These are phyloP conservation scores for Chloroclysta siterata DNA, from an alignment of 2,888 invertebrate genomes.

Conservation along the genomic window DNA sequence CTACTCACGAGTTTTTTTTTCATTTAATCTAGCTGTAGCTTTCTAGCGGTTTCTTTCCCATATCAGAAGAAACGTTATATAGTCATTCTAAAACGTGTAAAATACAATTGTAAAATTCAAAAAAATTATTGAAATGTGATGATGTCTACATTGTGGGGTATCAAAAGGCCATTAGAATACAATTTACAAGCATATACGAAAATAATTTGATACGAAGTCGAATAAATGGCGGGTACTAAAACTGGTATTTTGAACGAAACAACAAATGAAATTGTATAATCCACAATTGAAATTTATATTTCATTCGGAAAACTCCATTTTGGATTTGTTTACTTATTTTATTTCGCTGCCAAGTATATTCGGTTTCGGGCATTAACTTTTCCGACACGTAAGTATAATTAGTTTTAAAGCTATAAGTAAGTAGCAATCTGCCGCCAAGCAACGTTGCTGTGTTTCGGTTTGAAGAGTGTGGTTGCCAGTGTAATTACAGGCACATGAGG, in stretches of 20 bases:
- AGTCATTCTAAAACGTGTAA: too few species aligned
- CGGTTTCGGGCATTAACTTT: not conserved
- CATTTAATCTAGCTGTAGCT: too few species aligned
- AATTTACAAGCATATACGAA: slow-evolving; percentile 25
- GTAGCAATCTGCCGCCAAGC: too few species aligned
- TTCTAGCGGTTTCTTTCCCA: too few species aligned
- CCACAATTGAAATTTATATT: slow-evolving; percentile 26
- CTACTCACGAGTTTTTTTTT: too few species aligned
- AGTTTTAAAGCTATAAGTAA: not conserved
- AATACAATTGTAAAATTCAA: too few species aligned
- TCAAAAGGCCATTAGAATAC: slow-evolving; percentile 1
- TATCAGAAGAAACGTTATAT: not conserved
- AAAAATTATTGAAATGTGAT: too few species aligned
- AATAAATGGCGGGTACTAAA: slow-evolving; percentile 38
- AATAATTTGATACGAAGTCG: slow-evolving; percentile 38
- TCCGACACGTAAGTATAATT: not conserved
- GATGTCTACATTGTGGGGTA: not conserved
- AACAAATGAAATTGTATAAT: slow-evolving; percentile 27
- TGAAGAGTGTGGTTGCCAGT: too few species aligned
- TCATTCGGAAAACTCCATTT: slow-evolving; percentile 20
- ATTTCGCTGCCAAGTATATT: not conserved
- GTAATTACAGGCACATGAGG: too few species aligned
- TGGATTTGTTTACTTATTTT: slow-evolving; percentile 22
- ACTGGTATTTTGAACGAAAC: slow-evolving; percentile 15
- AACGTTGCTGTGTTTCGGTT: too few species aligned